Evolutionary conservation across 2,797 vertebrate species (phyloP).

Genomic region (Cetoscarus ocellatus): DNA sequence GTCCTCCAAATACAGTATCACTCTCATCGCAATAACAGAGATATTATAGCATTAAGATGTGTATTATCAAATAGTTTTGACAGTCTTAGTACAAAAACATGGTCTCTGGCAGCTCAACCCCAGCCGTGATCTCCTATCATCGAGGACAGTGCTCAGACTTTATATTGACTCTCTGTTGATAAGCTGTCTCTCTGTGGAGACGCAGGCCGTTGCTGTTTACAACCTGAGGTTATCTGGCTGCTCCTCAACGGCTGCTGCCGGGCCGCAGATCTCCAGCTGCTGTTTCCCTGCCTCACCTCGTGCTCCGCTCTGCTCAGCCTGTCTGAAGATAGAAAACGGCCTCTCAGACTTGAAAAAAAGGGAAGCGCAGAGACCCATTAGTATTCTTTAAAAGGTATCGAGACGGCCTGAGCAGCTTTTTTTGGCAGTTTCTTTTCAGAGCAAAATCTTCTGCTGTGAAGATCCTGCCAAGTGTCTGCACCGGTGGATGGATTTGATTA

Average conservation of each 20-base stretch:
- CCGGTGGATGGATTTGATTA: slow-evolving; percentile 74
- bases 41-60: no score
- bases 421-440: slow-evolving; percentile 40
- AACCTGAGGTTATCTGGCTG: slow-evolving; percentile 67
- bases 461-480: slow-evolving; percentile 69
- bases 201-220: slow-evolving; percentile 53
- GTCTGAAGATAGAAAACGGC: slow-evolving; percentile 13
- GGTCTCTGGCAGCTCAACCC: background rate
- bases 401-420: slow-evolving; percentile 35
- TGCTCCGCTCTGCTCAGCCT: background rate
- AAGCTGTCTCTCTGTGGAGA: slow-evolving; percentile 38
- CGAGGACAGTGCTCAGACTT: slow-evolving; percentile 20
- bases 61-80: no score
- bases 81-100: background rate
- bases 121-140: slow-evolving; percentile 42
- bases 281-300: slow-evolving; percentile 7
- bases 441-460: slow-evolving; percentile 59
- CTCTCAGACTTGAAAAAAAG: slow-evolving; percentile 17
- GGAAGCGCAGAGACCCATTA: slow-evolving; percentile 26
- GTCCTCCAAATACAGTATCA: no score
- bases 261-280: slow-evolving; percentile 46
- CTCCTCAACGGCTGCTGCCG: slow-evolving; percentile 38
- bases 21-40: no score
- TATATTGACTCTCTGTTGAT: slow-evolving; percentile 57
- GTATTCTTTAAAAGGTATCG: slow-evolving; percentile 41